Percentiles rank a stretch among this genome's conserved stretches.
Conservation (phyloP, 35 echinoderm and acorn worm species). For the Hemicentrotus pulcherrimus region DNA sequence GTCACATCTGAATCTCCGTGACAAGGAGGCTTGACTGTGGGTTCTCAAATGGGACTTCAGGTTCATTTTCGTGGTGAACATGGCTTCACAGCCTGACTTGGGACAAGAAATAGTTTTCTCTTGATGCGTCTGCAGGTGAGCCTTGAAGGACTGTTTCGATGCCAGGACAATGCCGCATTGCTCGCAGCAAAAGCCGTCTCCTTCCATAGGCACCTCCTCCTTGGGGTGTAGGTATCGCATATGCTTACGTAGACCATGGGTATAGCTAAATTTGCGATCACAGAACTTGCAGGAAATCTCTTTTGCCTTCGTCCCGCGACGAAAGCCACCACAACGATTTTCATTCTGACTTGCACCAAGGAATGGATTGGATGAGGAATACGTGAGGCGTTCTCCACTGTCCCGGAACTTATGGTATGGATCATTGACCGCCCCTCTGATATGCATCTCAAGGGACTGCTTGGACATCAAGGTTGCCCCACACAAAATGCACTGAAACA, state of each 20-base stretch:
- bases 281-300: neutral
- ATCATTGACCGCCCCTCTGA: neutral
- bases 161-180: neutral
- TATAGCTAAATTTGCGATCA: neutral
- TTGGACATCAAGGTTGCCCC: neutral
- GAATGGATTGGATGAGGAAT: slow-evolving; percentile 6
- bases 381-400: neutral
- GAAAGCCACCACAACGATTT: neutral
- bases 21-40: neutral
- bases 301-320: neutral
- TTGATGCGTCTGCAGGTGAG: neutral
- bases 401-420: neutral
- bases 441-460: slow-evolving; percentile 4
- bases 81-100: neutral
- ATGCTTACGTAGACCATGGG: neutral
- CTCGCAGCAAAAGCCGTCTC: neutral
- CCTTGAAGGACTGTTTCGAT: neutral
- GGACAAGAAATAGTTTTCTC: neutral
- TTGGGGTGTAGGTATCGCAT: neutral
- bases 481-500: slow-evolving; percentile 26
- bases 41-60: neutral
- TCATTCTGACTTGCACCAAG: neutral
- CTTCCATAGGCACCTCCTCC: neutral
- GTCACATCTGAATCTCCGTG: neutral
- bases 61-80: neutral